These are phyloP conservation scores for Spea multiplicata DNA, from an alignment of 2,113 vertebrate genomes.

Conservation along the genomic window DNA sequence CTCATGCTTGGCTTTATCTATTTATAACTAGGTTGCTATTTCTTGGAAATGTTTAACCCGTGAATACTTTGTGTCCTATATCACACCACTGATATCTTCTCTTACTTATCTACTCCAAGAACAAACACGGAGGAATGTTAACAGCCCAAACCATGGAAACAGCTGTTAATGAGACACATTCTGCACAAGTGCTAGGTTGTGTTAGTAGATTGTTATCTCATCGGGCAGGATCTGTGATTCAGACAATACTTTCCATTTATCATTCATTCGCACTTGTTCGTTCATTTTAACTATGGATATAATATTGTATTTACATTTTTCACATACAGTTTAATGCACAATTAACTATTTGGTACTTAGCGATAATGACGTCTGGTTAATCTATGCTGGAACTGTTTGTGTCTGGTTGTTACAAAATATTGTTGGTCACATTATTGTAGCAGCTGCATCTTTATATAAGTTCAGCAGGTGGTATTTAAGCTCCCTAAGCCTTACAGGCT, in stretches of 20 bases:
- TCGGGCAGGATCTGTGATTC: background rate
- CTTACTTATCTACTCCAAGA: background rate
- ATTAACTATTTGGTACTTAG: too few relatives aligned
- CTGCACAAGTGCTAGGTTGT: background rate
- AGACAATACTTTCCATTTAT: background rate
- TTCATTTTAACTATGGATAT: too few relatives aligned
- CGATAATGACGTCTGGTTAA: too few relatives aligned
- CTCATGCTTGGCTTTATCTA: too few relatives aligned
- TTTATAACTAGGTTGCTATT: background rate
- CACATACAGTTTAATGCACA: too few relatives aligned
- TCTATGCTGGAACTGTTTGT: background rate
- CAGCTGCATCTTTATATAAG: background rate
- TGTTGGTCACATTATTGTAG: background rate
- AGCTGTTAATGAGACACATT: slow-evolving; percentile 1
- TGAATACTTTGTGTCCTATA: background rate
- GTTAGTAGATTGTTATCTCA: background rate
- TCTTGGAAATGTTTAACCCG: background rate
- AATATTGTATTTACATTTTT: too few relatives aligned
- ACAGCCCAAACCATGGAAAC: background rate
- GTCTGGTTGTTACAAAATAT: background rate
- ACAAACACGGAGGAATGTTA: background rate
- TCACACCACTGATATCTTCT: background rate
- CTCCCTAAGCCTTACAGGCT: background rate
- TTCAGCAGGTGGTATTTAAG: background rate
- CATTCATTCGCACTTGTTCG: background rate